These are phyloP conservation scores for Ferrisia virgata DNA, from an alignment of 2,888 invertebrate genomes.

Conservation along the genomic window DNA sequence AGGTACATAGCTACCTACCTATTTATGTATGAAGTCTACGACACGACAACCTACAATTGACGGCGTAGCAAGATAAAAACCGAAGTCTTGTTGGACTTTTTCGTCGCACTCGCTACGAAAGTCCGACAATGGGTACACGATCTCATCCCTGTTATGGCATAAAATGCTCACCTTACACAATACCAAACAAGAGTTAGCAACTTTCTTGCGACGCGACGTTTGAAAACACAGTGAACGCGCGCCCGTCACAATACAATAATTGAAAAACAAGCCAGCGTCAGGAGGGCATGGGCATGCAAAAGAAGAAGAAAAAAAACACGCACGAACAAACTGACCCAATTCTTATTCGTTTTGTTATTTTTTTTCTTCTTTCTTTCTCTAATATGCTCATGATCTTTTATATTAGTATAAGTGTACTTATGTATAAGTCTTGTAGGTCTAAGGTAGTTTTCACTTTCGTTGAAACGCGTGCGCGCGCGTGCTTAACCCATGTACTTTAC, in stretches of 20 bases:
- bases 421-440: neutral
- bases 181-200: neutral
- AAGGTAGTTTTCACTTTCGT: conserved; percentile 18
- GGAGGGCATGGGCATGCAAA: neutral
- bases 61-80: neutral
- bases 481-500: too few relatives aligned
- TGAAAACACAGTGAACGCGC: neutral
- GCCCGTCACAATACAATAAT: neutral
- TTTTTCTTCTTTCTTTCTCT: too few relatives aligned
- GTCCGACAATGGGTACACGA: neutral
- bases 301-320: neutral
- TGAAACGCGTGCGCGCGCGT: neutral
- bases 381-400: conserved; percentile 20
- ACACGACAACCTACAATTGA: too few relatives aligned
- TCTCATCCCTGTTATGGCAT: conserved; percentile 17
- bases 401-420: too few relatives aligned
- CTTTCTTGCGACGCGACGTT: neutral
- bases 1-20: too few relatives aligned
- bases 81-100: neutral
- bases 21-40: neutral
- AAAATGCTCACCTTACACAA: neutral
- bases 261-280: neutral
- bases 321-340: conserved; percentile 38
- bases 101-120: neutral
- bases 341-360: neutral